phyloP scores from a whole-genome alignment of 2,113 vertebrate species.

The Notiomystis cincta region DNA sequence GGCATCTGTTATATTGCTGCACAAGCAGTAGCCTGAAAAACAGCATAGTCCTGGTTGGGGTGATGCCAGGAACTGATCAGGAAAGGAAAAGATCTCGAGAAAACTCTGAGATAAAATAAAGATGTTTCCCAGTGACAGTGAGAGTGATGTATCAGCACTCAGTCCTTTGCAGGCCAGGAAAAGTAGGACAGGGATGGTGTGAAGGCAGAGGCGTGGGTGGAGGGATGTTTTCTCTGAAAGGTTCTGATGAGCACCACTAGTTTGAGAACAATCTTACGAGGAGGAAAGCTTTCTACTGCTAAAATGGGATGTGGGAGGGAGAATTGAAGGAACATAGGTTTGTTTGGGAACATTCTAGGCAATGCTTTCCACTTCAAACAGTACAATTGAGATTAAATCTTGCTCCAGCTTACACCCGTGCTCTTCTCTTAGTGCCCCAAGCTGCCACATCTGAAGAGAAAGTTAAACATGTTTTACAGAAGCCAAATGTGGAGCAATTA shows the following conservation, averaged over 20 bases:
- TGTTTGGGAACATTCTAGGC: slow-evolving; percentile 7
- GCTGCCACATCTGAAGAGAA: background rate
- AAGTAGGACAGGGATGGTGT: background rate
- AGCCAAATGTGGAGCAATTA: background rate
- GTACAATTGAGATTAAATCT: background rate
- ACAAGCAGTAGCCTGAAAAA: background rate
- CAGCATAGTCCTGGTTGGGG: background rate
- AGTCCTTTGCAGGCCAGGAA: background rate
- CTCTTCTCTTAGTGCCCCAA: background rate
- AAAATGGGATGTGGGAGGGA: background rate
- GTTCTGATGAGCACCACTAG: background rate
- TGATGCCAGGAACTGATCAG: background rate
- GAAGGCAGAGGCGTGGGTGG: background rate
- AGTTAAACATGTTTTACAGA: background rate
- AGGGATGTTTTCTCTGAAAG: background rate
- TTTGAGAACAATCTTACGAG: background rate
- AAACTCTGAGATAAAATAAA: background rate
- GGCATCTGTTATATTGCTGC: background rate
- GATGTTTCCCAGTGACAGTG: background rate
- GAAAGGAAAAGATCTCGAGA: background rate
- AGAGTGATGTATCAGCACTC: background rate
- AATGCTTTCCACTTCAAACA: background rate
- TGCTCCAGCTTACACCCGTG: background rate
- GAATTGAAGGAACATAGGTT: background rate
- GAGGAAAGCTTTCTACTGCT: background rate